Conservation (phyloP, 2,888 invertebrate species). For the Lasioglossum calceatum region DNA sequence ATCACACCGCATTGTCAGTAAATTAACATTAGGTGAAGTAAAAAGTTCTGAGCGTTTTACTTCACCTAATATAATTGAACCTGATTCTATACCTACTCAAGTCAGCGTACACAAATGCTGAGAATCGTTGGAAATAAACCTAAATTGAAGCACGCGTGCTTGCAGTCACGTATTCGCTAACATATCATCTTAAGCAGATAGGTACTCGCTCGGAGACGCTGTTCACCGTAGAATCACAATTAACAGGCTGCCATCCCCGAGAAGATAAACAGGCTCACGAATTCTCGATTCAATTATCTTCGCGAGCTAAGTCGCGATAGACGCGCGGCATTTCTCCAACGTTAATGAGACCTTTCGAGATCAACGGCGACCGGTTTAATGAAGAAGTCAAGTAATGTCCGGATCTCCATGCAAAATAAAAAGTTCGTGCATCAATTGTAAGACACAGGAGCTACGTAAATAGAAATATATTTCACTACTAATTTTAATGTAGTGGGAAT, state of each 20-base stretch:
- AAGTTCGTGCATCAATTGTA: too few relatives aligned
- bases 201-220: neutral
- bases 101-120: too few relatives aligned
- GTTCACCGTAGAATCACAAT: neutral
- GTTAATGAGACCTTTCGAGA: conserved; percentile 7
- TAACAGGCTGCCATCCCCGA: neutral
- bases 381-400: neutral
- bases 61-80: too few relatives aligned
- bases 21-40: too few relatives aligned
- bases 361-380: neutral
- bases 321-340: neutral
- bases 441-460: too few relatives aligned
- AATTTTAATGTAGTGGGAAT: too few relatives aligned
- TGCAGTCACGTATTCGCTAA: neutral
- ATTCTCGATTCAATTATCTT: conserved; percentile 6
- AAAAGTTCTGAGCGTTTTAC: too few relatives aligned
- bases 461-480: too few relatives aligned
- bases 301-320: conserved; percentile 1
- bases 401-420: too few relatives aligned
- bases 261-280: neutral
- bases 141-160: neutral
- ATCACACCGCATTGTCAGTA: too few relatives aligned
- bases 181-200: neutral
- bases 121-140: too few relatives aligned
- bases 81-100: too few relatives aligned